These are phyloP conservation scores for Drosophila diplacantha DNA, from an alignment of 2,888 invertebrate genomes.

Conservation along the genomic window DNA sequence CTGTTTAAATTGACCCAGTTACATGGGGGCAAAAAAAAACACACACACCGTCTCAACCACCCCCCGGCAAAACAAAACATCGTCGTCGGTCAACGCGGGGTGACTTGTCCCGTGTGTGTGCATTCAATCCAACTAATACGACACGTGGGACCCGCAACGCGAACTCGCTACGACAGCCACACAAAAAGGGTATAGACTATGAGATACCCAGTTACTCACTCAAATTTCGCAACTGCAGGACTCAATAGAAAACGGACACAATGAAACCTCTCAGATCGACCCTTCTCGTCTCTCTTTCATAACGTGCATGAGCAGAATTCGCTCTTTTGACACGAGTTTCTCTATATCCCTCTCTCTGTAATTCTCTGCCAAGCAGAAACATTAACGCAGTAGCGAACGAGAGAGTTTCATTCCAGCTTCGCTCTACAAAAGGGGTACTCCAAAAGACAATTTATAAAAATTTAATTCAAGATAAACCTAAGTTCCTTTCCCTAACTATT, in stretches of 20 bases:
- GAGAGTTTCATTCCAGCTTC: too few species aligned
- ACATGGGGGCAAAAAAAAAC: conserved; percentile 16
- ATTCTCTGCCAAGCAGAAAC: too few species aligned
- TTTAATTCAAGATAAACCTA: neutral
- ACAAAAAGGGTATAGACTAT: conserved; percentile 20
- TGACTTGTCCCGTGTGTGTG: conserved; percentile 26
- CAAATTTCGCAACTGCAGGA: too few species aligned
- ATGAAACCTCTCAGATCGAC: too few species aligned
- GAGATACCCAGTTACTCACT: neutral
- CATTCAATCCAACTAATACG: conserved; percentile 62
- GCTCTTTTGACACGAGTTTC: too few species aligned
- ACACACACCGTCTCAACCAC: neutral
- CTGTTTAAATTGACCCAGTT: conserved; percentile 70
- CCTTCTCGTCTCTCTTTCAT: too few species aligned
- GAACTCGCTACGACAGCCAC: conserved; percentile 21
- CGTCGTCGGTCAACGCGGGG: conserved; percentile 35
- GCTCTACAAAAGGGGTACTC: neutral
- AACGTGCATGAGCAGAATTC: too few species aligned
- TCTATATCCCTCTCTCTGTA: too few species aligned
- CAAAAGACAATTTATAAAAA: neutral
- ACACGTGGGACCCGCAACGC: conserved; percentile 57
- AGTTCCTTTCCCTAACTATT: neutral
- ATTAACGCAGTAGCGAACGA: neutral
- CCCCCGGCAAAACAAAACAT: conserved; percentile 9
- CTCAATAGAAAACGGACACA: too few species aligned